Conservation (phyloP, 30 jellyfish, hydroid and myxozoan genomes). For the Turritopsis rubra region DNA sequence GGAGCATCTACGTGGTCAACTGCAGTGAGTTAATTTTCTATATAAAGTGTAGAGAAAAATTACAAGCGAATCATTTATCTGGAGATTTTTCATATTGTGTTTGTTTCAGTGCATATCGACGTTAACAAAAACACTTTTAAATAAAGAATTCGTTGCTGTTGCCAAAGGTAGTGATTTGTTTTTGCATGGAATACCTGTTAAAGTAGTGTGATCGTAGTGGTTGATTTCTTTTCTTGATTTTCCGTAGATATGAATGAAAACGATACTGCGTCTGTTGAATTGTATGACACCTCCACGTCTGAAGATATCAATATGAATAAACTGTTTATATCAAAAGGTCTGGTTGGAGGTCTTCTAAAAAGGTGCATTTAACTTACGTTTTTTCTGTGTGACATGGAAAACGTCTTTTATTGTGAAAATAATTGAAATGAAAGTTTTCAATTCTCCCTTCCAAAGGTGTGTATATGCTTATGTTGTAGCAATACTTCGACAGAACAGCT, state of each 20-base stretch:
- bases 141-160: slow-evolving; percentile 22
- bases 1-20: slow-evolving; percentile 41
- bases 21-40: slow-evolving; percentile 28
- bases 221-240: not conserved
- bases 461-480: too few relatives aligned
- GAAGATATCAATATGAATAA: slow-evolving; percentile 60
- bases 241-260: slow-evolving; percentile 15
- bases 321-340: slow-evolving; percentile 39
- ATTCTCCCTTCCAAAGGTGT: too few relatives aligned
- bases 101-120: not conserved
- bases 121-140: not conserved
- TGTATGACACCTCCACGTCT: slow-evolving; percentile 77
- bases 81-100: not conserved
- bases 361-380: slow-evolving; percentile 22
- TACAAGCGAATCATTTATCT: not conserved
- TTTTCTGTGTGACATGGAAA: not conserved
- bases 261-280: slow-evolving; percentile 32
- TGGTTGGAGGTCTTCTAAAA: slow-evolving; percentile 36
- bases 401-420: not conserved
- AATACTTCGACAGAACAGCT: too few relatives aligned
- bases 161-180: slow-evolving; percentile 34
- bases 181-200: not conserved
- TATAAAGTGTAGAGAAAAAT: not conserved
- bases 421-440: too few relatives aligned
- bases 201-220: not conserved